Evolutionary conservation across 2,113 vertebrate species (phyloP).

Genomic region (Scophthalmus maximus): DNA sequence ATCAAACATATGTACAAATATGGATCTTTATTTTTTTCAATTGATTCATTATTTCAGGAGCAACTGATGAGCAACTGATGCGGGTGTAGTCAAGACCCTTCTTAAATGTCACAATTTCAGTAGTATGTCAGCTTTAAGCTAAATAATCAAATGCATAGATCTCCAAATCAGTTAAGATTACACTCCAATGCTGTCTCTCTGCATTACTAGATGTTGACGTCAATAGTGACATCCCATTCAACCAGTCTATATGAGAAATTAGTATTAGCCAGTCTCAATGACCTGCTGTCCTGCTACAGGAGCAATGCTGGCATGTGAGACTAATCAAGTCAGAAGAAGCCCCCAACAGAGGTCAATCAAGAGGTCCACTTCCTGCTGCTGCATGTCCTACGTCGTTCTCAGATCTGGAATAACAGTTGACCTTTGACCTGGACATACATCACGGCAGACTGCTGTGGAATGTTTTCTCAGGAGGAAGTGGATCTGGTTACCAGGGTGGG

Average conservation of each 20-base stretch:
- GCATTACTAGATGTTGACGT: not conserved
- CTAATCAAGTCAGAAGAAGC: slow-evolving; percentile 34
- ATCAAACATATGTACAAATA: too few relatives aligned
- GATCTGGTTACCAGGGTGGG: slow-evolving; percentile 57
- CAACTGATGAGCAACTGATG: too few relatives aligned
- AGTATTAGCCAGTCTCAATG: not conserved
- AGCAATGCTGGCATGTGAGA: slow-evolving; percentile 38
- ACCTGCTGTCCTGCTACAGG: not conserved
- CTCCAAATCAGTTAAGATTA: not conserved
- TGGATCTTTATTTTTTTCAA: not conserved
- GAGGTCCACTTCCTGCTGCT: slow-evolving; percentile 54
- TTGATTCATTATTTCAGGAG: not conserved
- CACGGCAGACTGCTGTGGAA: slow-evolving; percentile 74
- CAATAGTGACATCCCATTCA: slow-evolving; percentile 5
- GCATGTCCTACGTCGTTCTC: slow-evolving; percentile 39
- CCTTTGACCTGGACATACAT: slow-evolving; percentile 76
- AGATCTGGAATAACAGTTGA: slow-evolving; percentile 72
- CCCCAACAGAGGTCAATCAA: slow-evolving; percentile 36
- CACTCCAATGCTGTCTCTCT: not conserved
- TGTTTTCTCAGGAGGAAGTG: slow-evolving; percentile 67
- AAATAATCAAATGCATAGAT: not conserved
- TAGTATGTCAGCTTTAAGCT: not conserved
- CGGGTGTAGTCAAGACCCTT: not conserved
- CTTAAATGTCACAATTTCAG: not conserved
- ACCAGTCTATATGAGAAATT: not conserved